Evolutionary conservation across 2,113 vertebrate species (phyloP).

Genomic region (Esox niger): DNA sequence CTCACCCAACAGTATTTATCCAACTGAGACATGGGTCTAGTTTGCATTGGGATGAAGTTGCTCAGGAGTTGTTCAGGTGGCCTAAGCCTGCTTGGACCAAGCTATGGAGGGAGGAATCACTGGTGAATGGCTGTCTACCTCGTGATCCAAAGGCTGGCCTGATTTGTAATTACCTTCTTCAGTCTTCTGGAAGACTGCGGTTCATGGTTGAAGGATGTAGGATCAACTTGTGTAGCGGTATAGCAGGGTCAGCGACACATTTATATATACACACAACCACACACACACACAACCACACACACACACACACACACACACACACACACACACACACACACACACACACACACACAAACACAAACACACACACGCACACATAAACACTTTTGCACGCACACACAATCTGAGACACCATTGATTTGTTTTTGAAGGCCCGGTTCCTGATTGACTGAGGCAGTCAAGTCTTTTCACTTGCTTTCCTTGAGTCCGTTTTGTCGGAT

Average conservation of each 20-base stretch:
- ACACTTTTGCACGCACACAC: no score
- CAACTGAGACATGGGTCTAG: not conserved
- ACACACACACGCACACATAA: constrained; percentile 12
- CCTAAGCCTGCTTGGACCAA: constrained; percentile 54
- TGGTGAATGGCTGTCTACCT: constrained; percentile 47
- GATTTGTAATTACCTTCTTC: constrained; percentile 73
- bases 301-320: constrained; percentile 1
- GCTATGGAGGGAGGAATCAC: constrained; percentile 43
- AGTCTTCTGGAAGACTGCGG: constrained; percentile 72
- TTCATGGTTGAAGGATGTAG: constrained; percentile 53
- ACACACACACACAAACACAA: not conserved
- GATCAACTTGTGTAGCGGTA: constrained; percentile 59
- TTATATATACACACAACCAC: constrained; percentile 1
- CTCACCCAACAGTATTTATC: not conserved
- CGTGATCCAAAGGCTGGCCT: constrained; percentile 59
- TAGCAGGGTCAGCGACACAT: constrained; percentile 32
- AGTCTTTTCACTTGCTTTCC: constrained; percentile 54
- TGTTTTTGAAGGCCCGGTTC: constrained; percentile 36
- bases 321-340: constrained; percentile 6
- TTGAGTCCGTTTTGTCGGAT: constrained; percentile 54
- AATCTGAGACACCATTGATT: constrained; percentile 38
- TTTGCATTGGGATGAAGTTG: constrained; percentile 7
- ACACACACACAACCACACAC: not conserved
- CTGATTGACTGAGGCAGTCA: constrained; percentile 55
- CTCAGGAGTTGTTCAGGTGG: constrained; percentile 61